Base-by-base conservation (phyloP, 1,140 invertebrate genomes). In the Anoplophora glabripennis region DNA sequence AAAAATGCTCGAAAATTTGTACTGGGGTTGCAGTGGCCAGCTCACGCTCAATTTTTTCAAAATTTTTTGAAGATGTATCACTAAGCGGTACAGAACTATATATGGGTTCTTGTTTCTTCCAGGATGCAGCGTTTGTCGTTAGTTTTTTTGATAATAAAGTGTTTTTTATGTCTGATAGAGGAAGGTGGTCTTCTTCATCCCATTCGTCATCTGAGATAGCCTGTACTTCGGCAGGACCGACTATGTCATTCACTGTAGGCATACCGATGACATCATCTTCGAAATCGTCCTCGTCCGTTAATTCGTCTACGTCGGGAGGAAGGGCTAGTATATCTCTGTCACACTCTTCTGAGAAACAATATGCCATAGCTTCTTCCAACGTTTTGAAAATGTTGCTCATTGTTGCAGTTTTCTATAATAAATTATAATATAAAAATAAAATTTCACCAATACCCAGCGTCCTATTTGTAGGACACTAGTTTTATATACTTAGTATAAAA, bases 261-360 rank as follows among this genome's bases (percentile, higher is more conserved):
- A 44, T 15, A 15, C 41, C 41, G 18, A 17, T 37, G 18, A 53
- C 28, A 45, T 53, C 40, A 11, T 61, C 61, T 55, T 34, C 7
- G 61, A 61, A n/a, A n/a, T n/a, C n/a, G n/a, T n/a, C n/a, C n/a
- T n/a, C n/a, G n/a, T n/a, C n/a, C n/a, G n/a, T n/a, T 12, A 61
- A 41, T n/a, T 59, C 61, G 37, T 54, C 61, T 18, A 63, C 61
- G 36, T 60, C 48, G 10, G 61, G 61, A 14, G 61, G 57, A 33
- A 63, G 34, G 34, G 47, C 48, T 46, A 55, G 28, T 9, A 53
- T 61, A 33, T 63, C 61, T 18, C 42, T 48, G 37, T 61, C 49
- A 15, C 60, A 61, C 17, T n/a, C n/a, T 46, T 54, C 40, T 8
- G 61, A 63, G 42, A 44, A 56, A 8, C 44, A 40, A 54, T 63